Percentiles rank a stretch among this genome's conserved stretches.
Evolutionary conservation across 2,888 invertebrate species (phyloP).

Genomic region (Melanchra persicariae): DNA sequence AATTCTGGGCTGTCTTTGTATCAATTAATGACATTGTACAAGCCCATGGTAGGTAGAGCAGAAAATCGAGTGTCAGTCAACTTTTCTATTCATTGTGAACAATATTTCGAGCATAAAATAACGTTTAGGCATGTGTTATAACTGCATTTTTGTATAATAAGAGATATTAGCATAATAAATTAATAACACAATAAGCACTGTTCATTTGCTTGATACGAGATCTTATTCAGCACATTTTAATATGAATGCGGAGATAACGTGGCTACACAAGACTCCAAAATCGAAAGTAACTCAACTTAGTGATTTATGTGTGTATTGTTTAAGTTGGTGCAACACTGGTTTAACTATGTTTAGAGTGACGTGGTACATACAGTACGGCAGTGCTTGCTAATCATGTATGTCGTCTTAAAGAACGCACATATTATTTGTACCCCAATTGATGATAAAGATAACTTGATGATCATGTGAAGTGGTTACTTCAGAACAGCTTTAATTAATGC

Average conservation of each 20-base stretch:
- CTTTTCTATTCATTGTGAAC: slow-evolving; percentile 15
- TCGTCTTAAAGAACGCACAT: too few species aligned
- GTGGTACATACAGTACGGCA: background rate
- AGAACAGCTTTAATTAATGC: background rate
- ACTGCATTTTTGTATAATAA: slow-evolving; percentile 27
- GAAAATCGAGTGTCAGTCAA: background rate
- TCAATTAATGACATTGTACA: background rate
- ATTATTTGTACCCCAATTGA: too few species aligned
- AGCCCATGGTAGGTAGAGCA: background rate
- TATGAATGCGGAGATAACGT: slow-evolving; percentile 13
- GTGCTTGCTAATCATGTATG: too few species aligned
- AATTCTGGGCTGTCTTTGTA: background rate
- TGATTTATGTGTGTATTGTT: slow-evolving; percentile 40
- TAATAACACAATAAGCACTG: slow-evolving; percentile 34
- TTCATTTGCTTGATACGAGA: slow-evolving; percentile 46
- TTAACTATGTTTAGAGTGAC: slow-evolving; percentile 3
- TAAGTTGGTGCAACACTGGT: slow-evolving; percentile 21
- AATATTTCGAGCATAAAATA: slow-evolving; percentile 27
- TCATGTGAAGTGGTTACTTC: background rate
- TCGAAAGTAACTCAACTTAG: slow-evolving; percentile 25
- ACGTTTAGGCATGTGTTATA: slow-evolving; percentile 25
- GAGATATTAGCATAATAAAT: slow-evolving; percentile 45
- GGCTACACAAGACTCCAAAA: background rate
- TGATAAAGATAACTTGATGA: background rate
- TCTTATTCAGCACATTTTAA: slow-evolving; percentile 35